Percentiles rank a stretch among this genome's conserved stretches.
These are phyloP conservation scores for Cactoblastis cactorum DNA, from an alignment of 2,888 invertebrate species.

Conservation along the genomic window DNA sequence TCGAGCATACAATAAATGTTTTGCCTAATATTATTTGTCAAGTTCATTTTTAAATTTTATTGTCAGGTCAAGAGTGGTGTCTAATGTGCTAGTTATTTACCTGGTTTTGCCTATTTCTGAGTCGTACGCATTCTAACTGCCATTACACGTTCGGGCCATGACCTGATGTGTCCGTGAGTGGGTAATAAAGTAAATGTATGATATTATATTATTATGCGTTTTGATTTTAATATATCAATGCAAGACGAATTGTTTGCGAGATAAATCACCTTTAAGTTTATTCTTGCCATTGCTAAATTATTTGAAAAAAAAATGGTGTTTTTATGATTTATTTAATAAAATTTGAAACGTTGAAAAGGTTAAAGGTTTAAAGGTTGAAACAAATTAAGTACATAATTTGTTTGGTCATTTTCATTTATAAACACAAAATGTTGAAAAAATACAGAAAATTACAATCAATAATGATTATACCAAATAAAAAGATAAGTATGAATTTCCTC, in stretches of 20 bases:
- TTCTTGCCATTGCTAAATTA: too few relatives aligned
- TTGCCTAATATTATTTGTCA: not conserved
- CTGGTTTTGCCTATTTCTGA: not conserved
- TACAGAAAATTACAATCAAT: not conserved
- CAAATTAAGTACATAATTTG: too few relatives aligned
- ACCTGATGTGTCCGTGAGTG: not conserved
- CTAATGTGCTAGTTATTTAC: slow-evolving; percentile 5
- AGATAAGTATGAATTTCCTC: not conserved
- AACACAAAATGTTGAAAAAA: not conserved
- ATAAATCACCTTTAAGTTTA: too few relatives aligned
- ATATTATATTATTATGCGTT: not conserved
- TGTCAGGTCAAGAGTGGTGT: slow-evolving; percentile 4
- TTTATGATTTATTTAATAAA: too few relatives aligned
- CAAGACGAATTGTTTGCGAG: too few relatives aligned
- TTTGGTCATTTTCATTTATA: too few relatives aligned
- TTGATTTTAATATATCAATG: too few relatives aligned
- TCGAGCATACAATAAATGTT: not conserved
- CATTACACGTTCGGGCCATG: slow-evolving; percentile 2
- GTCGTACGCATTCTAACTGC: not conserved
- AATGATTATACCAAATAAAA: not conserved
- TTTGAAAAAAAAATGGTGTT: too few relatives aligned
- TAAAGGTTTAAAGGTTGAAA: too few relatives aligned
- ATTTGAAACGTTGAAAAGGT: too few relatives aligned
- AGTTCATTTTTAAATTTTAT: slow-evolving; percentile 1
- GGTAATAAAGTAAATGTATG: not conserved